Conservation (phyloP, 2,797 vertebrate genomes). For the Cryptoprocta ferox region DNA sequence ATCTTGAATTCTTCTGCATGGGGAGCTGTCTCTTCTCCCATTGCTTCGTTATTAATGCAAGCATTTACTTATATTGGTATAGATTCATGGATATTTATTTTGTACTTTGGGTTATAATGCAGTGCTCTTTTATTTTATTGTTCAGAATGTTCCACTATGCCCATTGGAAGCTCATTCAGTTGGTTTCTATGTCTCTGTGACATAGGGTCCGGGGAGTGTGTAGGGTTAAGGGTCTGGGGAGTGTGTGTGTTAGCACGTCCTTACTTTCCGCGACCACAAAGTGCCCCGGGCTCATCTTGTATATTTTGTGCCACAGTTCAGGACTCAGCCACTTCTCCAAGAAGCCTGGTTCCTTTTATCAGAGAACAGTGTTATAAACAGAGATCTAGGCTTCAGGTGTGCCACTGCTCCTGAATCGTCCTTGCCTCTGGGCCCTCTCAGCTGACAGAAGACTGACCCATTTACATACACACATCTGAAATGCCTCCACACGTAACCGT, state of each 20-base stretch:
- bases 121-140: neutral
- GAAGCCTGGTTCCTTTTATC: neutral
- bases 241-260: too few species aligned
- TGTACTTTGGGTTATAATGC: neutral
- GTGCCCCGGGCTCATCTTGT: too few species aligned
- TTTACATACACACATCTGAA: neutral
- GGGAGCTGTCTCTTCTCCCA: neutral
- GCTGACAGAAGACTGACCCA: neutral
- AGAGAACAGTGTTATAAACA: neutral
- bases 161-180: accelerated
- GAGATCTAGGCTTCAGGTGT: too few species aligned
- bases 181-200: neutral
- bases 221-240: neutral
- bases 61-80: neutral
- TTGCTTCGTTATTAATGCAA: too few species aligned
- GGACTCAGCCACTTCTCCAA: neutral
- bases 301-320: neutral
- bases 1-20: neutral
- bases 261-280: neutral
- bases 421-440: neutral
- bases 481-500: neutral
- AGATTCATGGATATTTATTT: neutral
- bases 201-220: neutral
- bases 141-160: neutral
- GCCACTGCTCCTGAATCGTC: neutral